Percentiles rank a stretch among this genome's conserved stretches.
Evolutionary conservation across 2,113 vertebrate species (phyloP).

Genomic region (Myiozetetes cayanensis): DNA sequence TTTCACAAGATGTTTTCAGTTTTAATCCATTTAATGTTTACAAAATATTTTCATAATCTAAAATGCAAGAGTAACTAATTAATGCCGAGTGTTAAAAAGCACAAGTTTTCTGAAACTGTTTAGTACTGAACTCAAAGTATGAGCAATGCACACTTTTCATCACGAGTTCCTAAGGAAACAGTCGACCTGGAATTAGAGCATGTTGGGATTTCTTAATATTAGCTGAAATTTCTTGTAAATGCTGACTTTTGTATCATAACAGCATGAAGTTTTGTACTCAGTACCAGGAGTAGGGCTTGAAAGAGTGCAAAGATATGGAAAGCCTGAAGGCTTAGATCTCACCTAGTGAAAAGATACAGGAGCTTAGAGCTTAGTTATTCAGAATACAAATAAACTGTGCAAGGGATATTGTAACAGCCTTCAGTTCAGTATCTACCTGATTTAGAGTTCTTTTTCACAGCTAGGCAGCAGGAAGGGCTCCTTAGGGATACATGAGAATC

Average conservation of each 20-base stretch:
- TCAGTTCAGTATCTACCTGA: neutral
- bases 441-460: neutral
- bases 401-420: neutral
- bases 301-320: neutral
- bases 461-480: neutral
- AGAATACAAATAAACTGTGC: neutral
- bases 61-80: neutral
- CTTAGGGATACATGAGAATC: neutral
- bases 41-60: neutral
- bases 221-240: neutral
- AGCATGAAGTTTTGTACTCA: neutral
- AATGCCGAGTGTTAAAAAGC: neutral
- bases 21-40: neutral
- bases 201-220: neutral
- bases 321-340: slow-evolving; percentile 6
- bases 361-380: neutral
- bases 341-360: neutral
- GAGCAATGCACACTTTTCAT: neutral
- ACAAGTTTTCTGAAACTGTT: neutral
- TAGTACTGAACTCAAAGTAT: neutral
- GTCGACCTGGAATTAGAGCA: neutral
- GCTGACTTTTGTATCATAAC: neutral
- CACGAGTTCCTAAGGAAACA: neutral
- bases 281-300: neutral
- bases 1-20: neutral